Percentiles rank a stretch among this genome's conserved stretches.
Conservation (phyloP, 2,888 invertebrate genomes). For the Geophilus truncorum region DNA sequence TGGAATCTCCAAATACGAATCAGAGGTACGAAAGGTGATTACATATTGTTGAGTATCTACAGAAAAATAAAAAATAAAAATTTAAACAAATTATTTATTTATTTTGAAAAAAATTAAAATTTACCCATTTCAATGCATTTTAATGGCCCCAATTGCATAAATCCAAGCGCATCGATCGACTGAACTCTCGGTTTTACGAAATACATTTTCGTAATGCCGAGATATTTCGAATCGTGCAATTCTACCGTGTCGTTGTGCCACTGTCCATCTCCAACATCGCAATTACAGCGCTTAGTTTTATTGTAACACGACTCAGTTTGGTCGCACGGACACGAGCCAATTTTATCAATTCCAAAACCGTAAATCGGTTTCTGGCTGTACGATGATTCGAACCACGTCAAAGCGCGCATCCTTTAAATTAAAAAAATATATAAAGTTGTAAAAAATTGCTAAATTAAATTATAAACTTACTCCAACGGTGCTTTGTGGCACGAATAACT, state of each 20-base stretch:
- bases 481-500: conserved; percentile 87
- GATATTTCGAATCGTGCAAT: conserved; percentile 69
- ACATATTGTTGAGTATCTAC: conserved; percentile 90
- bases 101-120: neutral
- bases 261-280: conserved; percentile 74
- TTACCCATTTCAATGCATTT: conserved; percentile 92
- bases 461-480: conserved; percentile 59
- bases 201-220: conserved; percentile 86
- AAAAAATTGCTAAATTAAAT: neutral
- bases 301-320: conserved; percentile 74
- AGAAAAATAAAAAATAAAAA: conserved; percentile 20
- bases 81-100: too few species aligned
- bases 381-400: conserved; percentile 42
- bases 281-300: conserved; percentile 79
- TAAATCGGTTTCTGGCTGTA: conserved; percentile 45
- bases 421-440: neutral
- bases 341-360: neutral
- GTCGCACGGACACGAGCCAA: conserved; percentile 35
- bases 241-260: conserved; percentile 87
- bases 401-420: conserved; percentile 38
- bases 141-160: conserved; percentile 82
- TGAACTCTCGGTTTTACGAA: conserved; percentile 80
- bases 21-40: conserved; percentile 87
- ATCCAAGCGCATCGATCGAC: conserved; percentile 73
- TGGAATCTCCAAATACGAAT: conserved; percentile 86